Evolutionary conservation across 2,797 vertebrate genomes (phyloP).

Genomic region (Rhyacichthys aspro): DNA sequence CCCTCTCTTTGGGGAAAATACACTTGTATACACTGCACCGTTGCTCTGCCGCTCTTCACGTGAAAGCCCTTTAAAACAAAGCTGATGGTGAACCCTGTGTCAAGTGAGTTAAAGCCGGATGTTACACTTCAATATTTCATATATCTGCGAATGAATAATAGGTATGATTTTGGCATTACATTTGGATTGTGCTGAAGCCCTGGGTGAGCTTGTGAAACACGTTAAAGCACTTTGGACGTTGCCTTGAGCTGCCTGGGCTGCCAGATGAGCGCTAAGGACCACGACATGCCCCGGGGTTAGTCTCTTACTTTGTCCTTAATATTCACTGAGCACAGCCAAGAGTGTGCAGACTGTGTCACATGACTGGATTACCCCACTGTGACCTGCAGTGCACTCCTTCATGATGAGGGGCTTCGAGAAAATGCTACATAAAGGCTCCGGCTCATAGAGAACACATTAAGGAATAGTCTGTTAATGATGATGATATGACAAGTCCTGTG

Average conservation of each 20-base stretch:
- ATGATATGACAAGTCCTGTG: not conserved
- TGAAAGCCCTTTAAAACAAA: not conserved
- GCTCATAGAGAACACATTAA: slow-evolving; percentile 8
- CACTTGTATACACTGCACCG: not conserved
- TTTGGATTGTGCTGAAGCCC: not conserved
- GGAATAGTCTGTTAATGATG: no score
- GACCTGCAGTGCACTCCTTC: not conserved
- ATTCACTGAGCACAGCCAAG: not conserved
- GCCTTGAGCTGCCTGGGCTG: not conserved
- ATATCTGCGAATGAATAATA: slow-evolving; percentile 4
- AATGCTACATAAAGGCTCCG: slow-evolving; percentile 4
- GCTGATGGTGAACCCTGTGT: not conserved
- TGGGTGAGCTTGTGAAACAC: not conserved
- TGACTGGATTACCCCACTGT: not conserved
- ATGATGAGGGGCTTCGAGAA: not conserved
- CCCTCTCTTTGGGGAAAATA: not conserved
- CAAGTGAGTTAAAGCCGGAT: not conserved
- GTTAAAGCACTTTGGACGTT: slow-evolving; percentile 1
- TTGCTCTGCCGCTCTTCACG: not conserved
- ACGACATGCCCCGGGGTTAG: slow-evolving; percentile 4
- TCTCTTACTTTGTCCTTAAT: slow-evolving; percentile 9
- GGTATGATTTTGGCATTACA: slow-evolving; percentile 3
- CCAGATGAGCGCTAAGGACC: not conserved
- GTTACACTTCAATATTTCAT: slow-evolving; percentile 9
- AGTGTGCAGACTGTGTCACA: not conserved